These are phyloP conservation scores for Drosophila mimica DNA, from an alignment of 2,888 invertebrate genomes.

Conservation along the genomic window DNA sequence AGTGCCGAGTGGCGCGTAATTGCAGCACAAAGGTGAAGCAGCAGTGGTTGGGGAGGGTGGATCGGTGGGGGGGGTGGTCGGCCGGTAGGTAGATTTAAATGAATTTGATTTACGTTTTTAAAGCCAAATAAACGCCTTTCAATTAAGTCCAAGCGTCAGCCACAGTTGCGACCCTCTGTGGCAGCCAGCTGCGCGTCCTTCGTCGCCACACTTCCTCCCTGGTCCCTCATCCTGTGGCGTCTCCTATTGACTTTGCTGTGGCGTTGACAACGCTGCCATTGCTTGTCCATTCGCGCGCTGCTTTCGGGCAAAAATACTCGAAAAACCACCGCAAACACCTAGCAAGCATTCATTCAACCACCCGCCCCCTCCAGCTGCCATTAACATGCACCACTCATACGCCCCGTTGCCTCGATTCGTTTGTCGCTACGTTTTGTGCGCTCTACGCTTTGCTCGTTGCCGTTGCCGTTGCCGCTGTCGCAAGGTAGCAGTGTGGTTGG, in stretches of 20 bases:
- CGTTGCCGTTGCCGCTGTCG: constrained; percentile 65
- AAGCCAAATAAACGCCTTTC: constrained; percentile 82
- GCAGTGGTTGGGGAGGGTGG: background rate
- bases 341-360: constrained; percentile 68
- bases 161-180: constrained; percentile 51
- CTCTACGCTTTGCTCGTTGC: constrained; percentile 65
- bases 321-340: constrained; percentile 81
- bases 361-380: background rate
- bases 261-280: constrained; percentile 72
- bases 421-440: constrained; percentile 60
- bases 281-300: constrained; percentile 48
- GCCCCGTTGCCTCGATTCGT: constrained; percentile 72
- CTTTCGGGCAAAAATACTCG: constrained; percentile 70
- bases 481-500: background rate
- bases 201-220: background rate
- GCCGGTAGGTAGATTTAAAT: constrained; percentile 68
- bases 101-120: constrained; percentile 83
- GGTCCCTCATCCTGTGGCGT: constrained; percentile 1
- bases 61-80: background rate
- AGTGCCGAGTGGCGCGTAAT: constrained; percentile 76
- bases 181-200: constrained; percentile 27
- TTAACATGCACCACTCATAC: constrained; percentile 69
- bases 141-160: constrained; percentile 74
- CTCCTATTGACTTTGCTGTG: constrained; percentile 76
- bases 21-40: constrained; percentile 69